Conservation (phyloP, 1,140 invertebrate species). For the Musca vetustissima region DNA sequence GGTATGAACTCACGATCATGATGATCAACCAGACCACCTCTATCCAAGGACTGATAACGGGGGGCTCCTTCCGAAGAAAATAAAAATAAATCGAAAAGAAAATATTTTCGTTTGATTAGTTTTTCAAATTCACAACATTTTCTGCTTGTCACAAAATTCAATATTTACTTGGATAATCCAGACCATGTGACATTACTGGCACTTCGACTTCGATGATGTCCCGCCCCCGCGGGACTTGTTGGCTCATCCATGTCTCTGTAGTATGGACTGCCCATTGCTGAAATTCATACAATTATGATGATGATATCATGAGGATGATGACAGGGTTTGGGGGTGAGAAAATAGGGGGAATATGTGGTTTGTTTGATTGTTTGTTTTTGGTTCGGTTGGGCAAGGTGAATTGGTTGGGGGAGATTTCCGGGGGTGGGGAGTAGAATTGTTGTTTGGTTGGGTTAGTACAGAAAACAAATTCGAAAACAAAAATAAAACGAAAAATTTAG, state of each 20-base stretch:
- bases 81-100: neutral
- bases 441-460: neutral
- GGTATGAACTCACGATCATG: slow-evolving; percentile 80
- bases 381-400: slow-evolving; percentile 29
- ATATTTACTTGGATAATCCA: slow-evolving; percentile 56
- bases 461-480: slow-evolving; percentile 1
- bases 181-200: slow-evolving; percentile 59
- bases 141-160: neutral
- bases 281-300: slow-evolving; percentile 59
- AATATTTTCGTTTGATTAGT: neutral
- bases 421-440: neutral
- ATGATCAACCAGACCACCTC: slow-evolving; percentile 62
- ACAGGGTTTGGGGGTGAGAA: slow-evolving; percentile 33
- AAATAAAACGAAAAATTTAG: slow-evolving; percentile 23
- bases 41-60: slow-evolving; percentile 77
- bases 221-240: slow-evolving; percentile 70
- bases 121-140: too few relatives aligned
- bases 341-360: slow-evolving; percentile 59
- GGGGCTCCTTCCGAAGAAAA: slow-evolving; percentile 47
- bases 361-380: slow-evolving; percentile 60
- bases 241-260: slow-evolving; percentile 74
- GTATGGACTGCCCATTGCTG: slow-evolving; percentile 65
- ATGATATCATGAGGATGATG: slow-evolving; percentile 59
- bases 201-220: slow-evolving; percentile 65
- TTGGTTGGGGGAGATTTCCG: slow-evolving; percentile 1